Percentiles rank a stretch among this genome's conserved stretches.
Conservation (phyloP, 1,140 invertebrate genomes). For the Aculops lycopersici region DNA sequence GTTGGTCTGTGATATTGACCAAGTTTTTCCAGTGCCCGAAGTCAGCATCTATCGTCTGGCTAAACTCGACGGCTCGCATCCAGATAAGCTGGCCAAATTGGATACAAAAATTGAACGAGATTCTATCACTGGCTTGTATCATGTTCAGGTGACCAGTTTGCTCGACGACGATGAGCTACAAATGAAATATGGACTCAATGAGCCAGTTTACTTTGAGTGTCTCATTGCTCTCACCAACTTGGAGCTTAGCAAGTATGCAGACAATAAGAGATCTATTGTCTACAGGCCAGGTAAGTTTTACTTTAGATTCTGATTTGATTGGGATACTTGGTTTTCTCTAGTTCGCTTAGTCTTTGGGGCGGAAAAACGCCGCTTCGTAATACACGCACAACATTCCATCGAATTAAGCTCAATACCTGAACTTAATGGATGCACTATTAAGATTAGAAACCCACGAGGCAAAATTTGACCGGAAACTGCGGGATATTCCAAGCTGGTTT, state of each 20-base stretch:
- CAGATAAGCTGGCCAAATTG: not conserved
- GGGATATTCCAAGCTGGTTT: too few relatives aligned
- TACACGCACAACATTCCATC: too few relatives aligned
- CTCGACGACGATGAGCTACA: not conserved
- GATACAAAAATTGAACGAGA: not conserved
- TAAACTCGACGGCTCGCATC: slow-evolving; percentile 2
- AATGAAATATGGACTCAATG: not conserved
- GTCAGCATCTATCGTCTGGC: slow-evolving; percentile 11
- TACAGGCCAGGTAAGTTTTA: not conserved
- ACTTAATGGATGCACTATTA: too few relatives aligned
- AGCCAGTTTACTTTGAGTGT: not conserved
- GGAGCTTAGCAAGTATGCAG: not conserved
- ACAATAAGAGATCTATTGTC: not conserved
- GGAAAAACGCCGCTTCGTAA: too few relatives aligned
- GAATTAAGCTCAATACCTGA: too few relatives aligned
- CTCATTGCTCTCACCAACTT: not conserved
- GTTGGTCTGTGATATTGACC: slow-evolving; percentile 10
- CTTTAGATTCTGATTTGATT: too few relatives aligned
- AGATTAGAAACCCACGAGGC: too few relatives aligned
- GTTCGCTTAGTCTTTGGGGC: too few relatives aligned
- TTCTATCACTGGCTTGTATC: not conserved
- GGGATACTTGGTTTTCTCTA: too few relatives aligned
- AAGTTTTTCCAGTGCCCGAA: slow-evolving; percentile 11
- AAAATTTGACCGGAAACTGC: too few relatives aligned
- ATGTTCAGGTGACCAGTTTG: not conserved